Evolutionary conservation across 1,140 invertebrate genomes (phyloP).

Genomic region (Lasaia peninsularis): DNA sequence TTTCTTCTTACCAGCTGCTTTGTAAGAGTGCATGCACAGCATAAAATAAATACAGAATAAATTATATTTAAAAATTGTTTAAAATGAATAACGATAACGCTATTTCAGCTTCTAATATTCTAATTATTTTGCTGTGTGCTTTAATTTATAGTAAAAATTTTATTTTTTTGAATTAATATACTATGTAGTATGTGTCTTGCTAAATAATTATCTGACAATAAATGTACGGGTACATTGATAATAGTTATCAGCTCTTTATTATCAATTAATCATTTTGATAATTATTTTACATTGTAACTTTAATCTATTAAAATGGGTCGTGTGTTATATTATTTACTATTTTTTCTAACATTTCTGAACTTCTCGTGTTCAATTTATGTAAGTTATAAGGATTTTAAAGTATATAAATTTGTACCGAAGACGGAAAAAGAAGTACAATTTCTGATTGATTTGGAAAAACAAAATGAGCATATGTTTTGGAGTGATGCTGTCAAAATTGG

Average conservation of each 20-base stretch:
- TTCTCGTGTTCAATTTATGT: constrained; percentile 34
- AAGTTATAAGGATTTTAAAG: constrained; percentile 68
- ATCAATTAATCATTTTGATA: not conserved
- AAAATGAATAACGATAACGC: no score
- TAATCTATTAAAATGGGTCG: constrained; percentile 14
- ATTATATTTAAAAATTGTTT: no score
- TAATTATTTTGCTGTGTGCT: no score
- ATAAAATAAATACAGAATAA: no score
- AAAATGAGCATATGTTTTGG: constrained; percentile 39
- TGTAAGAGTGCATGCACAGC: no score
- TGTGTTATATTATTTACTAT: not conserved
- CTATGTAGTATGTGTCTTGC: not conserved
- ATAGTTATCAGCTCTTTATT: not conserved
- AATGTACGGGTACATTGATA: not conserved
- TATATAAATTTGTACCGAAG: constrained; percentile 63
- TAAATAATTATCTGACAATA: not conserved
- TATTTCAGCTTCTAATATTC: no score
- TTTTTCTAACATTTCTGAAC: not conserved
- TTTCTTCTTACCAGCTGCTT: no score
- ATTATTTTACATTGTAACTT: not conserved
- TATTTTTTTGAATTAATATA: not conserved
- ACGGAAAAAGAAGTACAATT: constrained; percentile 37
- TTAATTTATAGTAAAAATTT: no score
- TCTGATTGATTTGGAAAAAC: constrained; percentile 29
- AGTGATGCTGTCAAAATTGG: constrained; percentile 30